Base-by-base conservation (phyloP, 2,888 invertebrate genomes). In the Agrilus biguttatus region DNA sequence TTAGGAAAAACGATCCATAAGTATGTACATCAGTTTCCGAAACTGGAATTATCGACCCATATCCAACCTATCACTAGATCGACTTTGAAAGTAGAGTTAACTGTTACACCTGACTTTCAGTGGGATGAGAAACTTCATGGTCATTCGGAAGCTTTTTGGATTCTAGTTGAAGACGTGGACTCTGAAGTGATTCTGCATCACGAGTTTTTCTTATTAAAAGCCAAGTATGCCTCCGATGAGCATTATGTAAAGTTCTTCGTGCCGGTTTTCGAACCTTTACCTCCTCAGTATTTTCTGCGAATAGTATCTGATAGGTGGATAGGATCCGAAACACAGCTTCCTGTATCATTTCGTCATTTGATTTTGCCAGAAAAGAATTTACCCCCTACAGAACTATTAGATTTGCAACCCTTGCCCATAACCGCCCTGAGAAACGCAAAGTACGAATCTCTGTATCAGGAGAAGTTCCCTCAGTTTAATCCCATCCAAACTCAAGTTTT, bases 401-500 rank as follows among this genome's bases (percentile, higher is more conserved):
- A 98, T 67, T 71, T 98, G 34, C 97, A 99, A 63, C 96, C 98
- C 0, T 71, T 98, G 43, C 97, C 97, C 0, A 81, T 90, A 35
- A 88, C 92, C 0, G 97, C 97, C 1, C 68, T 98, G 14, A 68
- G 95, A 54, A 93, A 95, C 66, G 70, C 80, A 0, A 78, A 80
- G 45, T 96, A 83, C 58, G 95, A 97, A 60, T 70, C 75, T 8
- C 70, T 98, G 35, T 98, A 97, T 60, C 70, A 72, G 1, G 85
- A 89, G 8, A 79, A 80, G 44, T 90, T 93, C 61, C 83, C 83
- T 2, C 91, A 93, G 64, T 97, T 98, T 65, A 98, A 98, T 68
- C 95, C 98, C 0, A 96, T 98, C 45, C 98, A 98, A 66, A 99
- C 98, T 0, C 93, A 95, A 73, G 96, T 97, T 6, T 98, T 98